Evolutionary conservation across 2,113 vertebrate species (phyloP).

Genomic region (Electrona antarctica): DNA sequence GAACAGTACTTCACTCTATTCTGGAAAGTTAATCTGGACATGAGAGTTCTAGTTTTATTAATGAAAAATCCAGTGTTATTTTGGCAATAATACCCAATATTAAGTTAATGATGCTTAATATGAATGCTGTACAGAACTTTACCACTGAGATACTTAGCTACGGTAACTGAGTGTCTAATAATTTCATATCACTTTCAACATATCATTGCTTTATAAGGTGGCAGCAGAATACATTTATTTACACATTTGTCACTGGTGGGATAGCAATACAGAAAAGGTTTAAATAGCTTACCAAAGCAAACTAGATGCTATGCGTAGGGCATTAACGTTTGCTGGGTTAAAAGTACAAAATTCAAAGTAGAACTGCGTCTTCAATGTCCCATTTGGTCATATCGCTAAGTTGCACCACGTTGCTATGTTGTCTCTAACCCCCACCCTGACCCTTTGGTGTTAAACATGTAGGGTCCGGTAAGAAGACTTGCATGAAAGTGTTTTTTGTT

Average conservation of each 20-base stretch:
- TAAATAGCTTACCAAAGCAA: constrained; percentile 65
- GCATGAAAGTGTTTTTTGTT: constrained; percentile 29
- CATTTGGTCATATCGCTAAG: constrained; percentile 33
- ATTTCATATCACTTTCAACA: constrained; percentile 55
- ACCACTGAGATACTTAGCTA: constrained; percentile 38
- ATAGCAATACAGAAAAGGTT: constrained; percentile 63
- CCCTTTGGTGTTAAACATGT: constrained; percentile 43
- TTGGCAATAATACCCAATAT: constrained; percentile 64
- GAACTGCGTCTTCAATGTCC: constrained; percentile 34
- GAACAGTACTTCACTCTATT: constrained; percentile 16
- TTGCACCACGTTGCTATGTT: neutral
- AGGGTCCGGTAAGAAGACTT: constrained; percentile 35
- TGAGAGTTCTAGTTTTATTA: constrained; percentile 27
- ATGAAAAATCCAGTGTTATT: constrained; percentile 36
- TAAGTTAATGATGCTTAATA: constrained; percentile 47
- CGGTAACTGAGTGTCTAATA: constrained; percentile 43
- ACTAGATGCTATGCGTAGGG: constrained; percentile 72
- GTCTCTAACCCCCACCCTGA: constrained; percentile 12
- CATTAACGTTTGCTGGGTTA: constrained; percentile 53
- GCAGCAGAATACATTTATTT: constrained; percentile 54
- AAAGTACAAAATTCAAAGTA: constrained; percentile 45
- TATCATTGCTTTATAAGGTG: constrained; percentile 60
- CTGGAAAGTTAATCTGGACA: constrained; percentile 42
- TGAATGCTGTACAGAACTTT: constrained; percentile 58
- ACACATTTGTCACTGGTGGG: constrained; percentile 38